These are phyloP conservation scores for Scaptomyza polygonia DNA, from an alignment of 2,888 invertebrate genomes.

Conservation along the genomic window DNA sequence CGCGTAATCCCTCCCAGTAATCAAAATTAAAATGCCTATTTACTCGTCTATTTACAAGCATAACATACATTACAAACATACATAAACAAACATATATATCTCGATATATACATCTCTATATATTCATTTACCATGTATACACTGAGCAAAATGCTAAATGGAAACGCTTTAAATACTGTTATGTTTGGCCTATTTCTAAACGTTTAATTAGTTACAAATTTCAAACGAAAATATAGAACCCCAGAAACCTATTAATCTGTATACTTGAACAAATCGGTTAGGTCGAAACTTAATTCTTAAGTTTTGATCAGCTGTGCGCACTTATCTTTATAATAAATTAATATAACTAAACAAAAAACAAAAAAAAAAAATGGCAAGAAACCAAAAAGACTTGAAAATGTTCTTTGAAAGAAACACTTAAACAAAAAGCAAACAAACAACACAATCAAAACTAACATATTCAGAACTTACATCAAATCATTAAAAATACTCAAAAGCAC, in stretches of 20 bases:
- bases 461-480: conserved; percentile 24
- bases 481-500: conserved; percentile 12
- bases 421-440: conserved; percentile 21
- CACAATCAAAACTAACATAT: conserved; percentile 55
- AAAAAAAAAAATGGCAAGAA: conserved; percentile 19
- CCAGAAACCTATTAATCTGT: conserved; percentile 28
- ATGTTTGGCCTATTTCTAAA: conserved; percentile 76
- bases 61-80: conserved; percentile 1
- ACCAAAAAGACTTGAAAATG: conserved; percentile 60
- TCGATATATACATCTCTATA: conserved; percentile 17
- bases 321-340: conserved; percentile 29
- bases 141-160: conserved; percentile 74
- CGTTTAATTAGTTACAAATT: conserved; percentile 70
- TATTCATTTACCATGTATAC: conserved; percentile 67
- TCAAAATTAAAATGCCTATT: conserved; percentile 64
- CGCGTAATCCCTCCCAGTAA: conserved; percentile 48
- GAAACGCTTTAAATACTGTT: conserved; percentile 76
- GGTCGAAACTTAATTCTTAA: conserved; percentile 10
- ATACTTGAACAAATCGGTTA: conserved; percentile 22
- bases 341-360: conserved; percentile 14
- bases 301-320: conserved; percentile 21
- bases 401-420: conserved; percentile 53
- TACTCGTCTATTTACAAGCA: conserved; percentile 65
- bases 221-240: conserved; percentile 30
- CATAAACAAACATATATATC: conserved; percentile 19